phyloP scores from a whole-genome alignment of 37 sponge, comb jelly and placozoan genomes.

The Halichondria panicea region DNA sequence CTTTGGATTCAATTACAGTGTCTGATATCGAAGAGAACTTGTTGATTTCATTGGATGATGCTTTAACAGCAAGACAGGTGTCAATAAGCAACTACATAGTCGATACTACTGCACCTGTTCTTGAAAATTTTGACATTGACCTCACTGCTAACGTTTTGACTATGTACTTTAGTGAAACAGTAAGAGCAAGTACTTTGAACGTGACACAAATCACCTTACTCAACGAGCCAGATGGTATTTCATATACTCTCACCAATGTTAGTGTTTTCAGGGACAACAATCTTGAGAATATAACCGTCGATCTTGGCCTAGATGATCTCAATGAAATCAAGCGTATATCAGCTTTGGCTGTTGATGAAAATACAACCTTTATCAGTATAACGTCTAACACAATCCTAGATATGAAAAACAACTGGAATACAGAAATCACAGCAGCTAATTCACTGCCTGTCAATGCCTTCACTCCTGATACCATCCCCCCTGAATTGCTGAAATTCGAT shows the following conservation, averaged over 20 bases:
- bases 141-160: slow-evolving; percentile 60
- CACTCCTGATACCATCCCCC: slow-evolving; percentile 43
- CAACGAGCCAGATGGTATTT: background rate
- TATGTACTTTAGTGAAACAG: slow-evolving; percentile 79
- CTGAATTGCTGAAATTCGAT: slow-evolving; percentile 56
- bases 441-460: slow-evolving; percentile 49
- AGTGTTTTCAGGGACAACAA: slow-evolving; percentile 22
- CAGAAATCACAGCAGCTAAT: slow-evolving; percentile 17
- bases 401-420: slow-evolving; percentile 62
- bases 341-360: slow-evolving; percentile 54
- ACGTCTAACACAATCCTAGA: slow-evolving; percentile 55
- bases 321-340: slow-evolving; percentile 79
- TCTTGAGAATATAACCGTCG: slow-evolving; percentile 43
- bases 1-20: slow-evolving; percentile 24
- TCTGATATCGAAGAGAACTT: slow-evolving; percentile 59
- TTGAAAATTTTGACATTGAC: slow-evolving; percentile 75
- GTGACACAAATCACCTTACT: slow-evolving; percentile 63
- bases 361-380: slow-evolving; percentile 59
- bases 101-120: slow-evolving; percentile 63
- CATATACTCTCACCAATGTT: slow-evolving; percentile 47
- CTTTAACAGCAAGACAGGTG: slow-evolving; percentile 37
- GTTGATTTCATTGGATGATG: slow-evolving; percentile 55
- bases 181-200: slow-evolving; percentile 49
- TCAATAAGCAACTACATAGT: slow-evolving; percentile 20
- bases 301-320: slow-evolving; percentile 65